Evolutionary conservation across 2,888 invertebrate genomes (phyloP), one percentile per base, ranked within the genome.

Genomic region (Luffia ferchaultella): DNA sequence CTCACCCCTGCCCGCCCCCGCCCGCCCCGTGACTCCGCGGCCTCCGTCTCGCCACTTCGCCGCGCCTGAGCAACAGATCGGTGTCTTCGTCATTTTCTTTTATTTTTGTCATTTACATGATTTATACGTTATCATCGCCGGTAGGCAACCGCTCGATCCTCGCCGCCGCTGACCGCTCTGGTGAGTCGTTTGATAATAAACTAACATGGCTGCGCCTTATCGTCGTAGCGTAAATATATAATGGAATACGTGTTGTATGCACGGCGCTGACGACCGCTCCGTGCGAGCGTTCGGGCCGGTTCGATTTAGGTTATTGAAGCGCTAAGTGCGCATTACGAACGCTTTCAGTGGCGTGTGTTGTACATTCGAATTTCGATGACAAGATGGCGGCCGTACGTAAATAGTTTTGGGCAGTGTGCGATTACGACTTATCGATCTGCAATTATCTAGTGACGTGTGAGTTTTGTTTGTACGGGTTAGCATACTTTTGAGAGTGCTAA

Each of bases 301-400:
- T 30, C 30, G 30, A 30, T 30, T 30, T 30, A 12, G 30, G 30
- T 30, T 30, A 30, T 30, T 12, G 30, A 30, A 12, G 30, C 30
- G 30, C 30, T 30, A 30, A 30, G 30, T 30, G 30, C 30, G 30
- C 30, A 12, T 30, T 30, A 30, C 12, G 30, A 30, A 12, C 30
- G 30, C 30, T 30, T 30, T 30, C 30, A 30, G 30, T 30, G 30
- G 30, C 30, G 30, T 12, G 30, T 30, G 30, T 30, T 30, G 46
- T 51, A 63, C 73, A 73, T 75, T 74, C 68, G 68, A 75, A 72
- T 75, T 68, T 69, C 62, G 63, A 70, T 67, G 65, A 76, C 78
- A 80, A 79, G 74, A 79, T 79, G 78, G 78, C 78, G 73, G 76
- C 67, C 2, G 65, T 60, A 65, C 65, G 65, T 68, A 74, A 76